A percentile compares a stretch with the other conserved stretches of the same genome.
These are phyloP conservation scores for Cardiocondyla obscurior DNA, from an alignment of 1,140 invertebrate genomes.

Conservation along the genomic window DNA sequence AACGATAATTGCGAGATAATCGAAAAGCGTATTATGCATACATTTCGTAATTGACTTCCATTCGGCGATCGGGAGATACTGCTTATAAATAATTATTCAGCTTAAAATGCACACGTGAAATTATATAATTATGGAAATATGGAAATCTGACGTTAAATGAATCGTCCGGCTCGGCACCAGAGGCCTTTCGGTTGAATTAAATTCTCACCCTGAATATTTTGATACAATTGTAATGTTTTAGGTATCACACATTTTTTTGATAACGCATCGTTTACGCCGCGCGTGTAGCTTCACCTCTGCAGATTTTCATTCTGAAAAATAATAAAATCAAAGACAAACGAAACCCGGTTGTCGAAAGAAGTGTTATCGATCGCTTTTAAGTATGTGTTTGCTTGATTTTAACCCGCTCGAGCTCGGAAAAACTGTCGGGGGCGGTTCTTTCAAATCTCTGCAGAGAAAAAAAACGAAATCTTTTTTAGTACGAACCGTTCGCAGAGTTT, in stretches of 20 bases:
- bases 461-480: too few species aligned
- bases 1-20: constrained; percentile 36
- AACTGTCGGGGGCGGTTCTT: background rate
- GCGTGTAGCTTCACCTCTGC: too few species aligned
- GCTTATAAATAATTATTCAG: constrained; percentile 37
- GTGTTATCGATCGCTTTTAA: background rate
- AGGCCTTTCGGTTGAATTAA: background rate
- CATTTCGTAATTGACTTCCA: constrained; percentile 38
- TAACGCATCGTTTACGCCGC: background rate
- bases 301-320: too few species aligned
- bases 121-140: constrained; percentile 34
- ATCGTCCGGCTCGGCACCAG: background rate
- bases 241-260: background rate
- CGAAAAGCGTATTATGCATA: constrained; percentile 44
- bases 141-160: constrained; percentile 37
- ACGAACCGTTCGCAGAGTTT: background rate
- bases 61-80: background rate
- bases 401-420: background rate
- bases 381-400: background rate
- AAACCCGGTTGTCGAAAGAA: background rate
- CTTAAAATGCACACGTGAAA: constrained; percentile 2
- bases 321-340: too few species aligned
- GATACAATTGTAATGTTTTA: background rate
- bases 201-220: constrained; percentile 13
- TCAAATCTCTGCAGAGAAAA: background rate